Conservation (phyloP, 2,113 vertebrate genomes). For the Perca schrenkii region DNA sequence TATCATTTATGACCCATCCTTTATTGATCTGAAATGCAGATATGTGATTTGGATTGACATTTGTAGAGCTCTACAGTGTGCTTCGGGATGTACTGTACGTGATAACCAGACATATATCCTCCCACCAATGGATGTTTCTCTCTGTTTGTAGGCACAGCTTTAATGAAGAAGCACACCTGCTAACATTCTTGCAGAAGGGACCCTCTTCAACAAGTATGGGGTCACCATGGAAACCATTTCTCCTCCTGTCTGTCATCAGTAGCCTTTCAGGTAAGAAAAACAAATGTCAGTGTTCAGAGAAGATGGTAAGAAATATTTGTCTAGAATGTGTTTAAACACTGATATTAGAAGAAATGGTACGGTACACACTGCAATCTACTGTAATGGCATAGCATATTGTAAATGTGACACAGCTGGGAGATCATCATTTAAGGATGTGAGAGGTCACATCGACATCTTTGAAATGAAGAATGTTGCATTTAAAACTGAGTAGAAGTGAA, state of each 20-base stretch:
- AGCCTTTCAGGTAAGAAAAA: slow-evolving; percentile 92
- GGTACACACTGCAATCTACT: neutral
- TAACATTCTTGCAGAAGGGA: slow-evolving; percentile 83
- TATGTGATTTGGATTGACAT: neutral
- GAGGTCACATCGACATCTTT: slow-evolving; percentile 21
- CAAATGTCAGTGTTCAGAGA: neutral
- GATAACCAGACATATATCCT: slow-evolving; percentile 49
- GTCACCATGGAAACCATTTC: slow-evolving; percentile 93
- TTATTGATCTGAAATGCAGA: slow-evolving; percentile 5
- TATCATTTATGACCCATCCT: neutral
- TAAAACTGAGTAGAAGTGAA: slow-evolving; percentile 8
- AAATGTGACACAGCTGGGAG: slow-evolving; percentile 9
- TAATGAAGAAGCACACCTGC: slow-evolving; percentile 90
- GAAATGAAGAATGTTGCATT: slow-evolving; percentile 25
- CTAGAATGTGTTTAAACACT: neutral
- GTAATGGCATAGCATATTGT: neutral
- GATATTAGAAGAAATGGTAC: neutral
- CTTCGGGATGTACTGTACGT: slow-evolving; percentile 16
- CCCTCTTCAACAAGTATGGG: slow-evolving; percentile 89
- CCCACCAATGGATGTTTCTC: slow-evolving; percentile 65
- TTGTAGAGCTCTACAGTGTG: neutral
- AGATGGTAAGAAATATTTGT: slow-evolving; percentile 1
- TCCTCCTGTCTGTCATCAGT: slow-evolving; percentile 90
- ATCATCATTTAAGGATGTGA: slow-evolving; percentile 21
- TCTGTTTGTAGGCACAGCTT: slow-evolving; percentile 86